phyloP scores from a whole-genome alignment of 2,113 vertebrate genomes.

The Patagioenas fasciata region DNA sequence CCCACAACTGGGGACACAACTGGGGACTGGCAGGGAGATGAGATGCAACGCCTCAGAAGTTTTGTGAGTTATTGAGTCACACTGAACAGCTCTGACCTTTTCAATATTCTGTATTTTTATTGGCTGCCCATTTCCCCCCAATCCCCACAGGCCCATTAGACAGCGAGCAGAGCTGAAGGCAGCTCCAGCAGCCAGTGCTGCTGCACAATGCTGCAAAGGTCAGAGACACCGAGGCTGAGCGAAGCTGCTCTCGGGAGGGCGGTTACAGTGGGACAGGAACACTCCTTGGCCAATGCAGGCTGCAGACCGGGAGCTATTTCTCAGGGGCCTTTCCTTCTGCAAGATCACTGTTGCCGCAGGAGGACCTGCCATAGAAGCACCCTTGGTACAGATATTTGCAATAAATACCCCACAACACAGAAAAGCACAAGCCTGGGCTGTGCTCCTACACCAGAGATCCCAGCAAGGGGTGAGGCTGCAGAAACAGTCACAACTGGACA shows the following conservation, averaged over 20 bases:
- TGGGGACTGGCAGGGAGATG: not conserved
- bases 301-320: not conserved
- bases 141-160: constrained; percentile 45
- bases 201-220: constrained; percentile 52
- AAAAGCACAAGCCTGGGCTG: not conserved
- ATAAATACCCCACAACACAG: rapidly evolving
- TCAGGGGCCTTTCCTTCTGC: not conserved
- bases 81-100: constrained; percentile 31
- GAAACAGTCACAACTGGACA: not conserved
- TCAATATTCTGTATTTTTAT: constrained; percentile 50
- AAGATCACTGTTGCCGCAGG: rapidly evolving
- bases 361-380: no score
- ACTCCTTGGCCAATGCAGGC: not conserved
- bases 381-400: not conserved
- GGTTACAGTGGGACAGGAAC: not conserved
- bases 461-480: not conserved
- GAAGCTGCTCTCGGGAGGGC: not conserved
- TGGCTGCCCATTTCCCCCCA: constrained; percentile 13
- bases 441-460: not conserved
- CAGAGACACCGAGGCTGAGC: not conserved
- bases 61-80: not conserved
- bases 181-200: not conserved
- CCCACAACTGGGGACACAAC: rapidly evolving
- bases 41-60: not conserved
- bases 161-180: not conserved